Evolutionary conservation across 2,888 invertebrate genomes (phyloP), one percentile per base, ranked within the genome.

Genomic region (Chrysina gloriosa): DNA sequence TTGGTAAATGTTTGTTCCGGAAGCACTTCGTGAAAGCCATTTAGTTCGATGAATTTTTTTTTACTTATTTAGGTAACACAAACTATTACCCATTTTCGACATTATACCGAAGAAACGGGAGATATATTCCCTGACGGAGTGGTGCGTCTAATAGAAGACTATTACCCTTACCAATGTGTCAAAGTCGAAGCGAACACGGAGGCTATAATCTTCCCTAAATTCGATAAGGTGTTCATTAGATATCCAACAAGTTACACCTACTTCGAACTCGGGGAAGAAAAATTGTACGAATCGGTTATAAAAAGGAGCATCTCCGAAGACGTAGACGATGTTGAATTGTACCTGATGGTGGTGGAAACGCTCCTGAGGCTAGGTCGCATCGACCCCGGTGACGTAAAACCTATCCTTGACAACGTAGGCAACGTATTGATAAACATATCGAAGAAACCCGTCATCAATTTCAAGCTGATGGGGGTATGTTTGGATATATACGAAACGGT

Each of bases 401-500:
- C 14, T 11, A 5, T 27, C 6, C 27, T 58, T 14, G 42, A 42
- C 14, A 42, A 11, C 27, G 25, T 27, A 7, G 21, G 27, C 6
- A 25, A 14, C 25, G 31, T 66, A 2, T 34, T 66, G 9, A 16
- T 58, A n/a, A 47, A 23, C 11, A 3, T 48, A 6, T 58, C 65
- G 2, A 69, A 64, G 9, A 48, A 45, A 3, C 61, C 61, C 3
- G 27, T 23, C 6, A 21, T 39, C 3, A 61, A 65, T 50, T 48
- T 16, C 14, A 29, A 61, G 3, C 21, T 69, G 3, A 48, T 69
- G 7, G 21, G 34, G 39, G 23, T 56, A 1, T 69, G 69, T 23
- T 63, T 69, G 11, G 64, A 69, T 16, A 36, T 69, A 3, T 69
- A 14, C 50, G 31, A 29, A 16, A 11, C 48, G 4, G 3, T 67